Conservation (phyloP, 2,797 vertebrate species). For the Microctenopoma stevenorrisi region DNA sequence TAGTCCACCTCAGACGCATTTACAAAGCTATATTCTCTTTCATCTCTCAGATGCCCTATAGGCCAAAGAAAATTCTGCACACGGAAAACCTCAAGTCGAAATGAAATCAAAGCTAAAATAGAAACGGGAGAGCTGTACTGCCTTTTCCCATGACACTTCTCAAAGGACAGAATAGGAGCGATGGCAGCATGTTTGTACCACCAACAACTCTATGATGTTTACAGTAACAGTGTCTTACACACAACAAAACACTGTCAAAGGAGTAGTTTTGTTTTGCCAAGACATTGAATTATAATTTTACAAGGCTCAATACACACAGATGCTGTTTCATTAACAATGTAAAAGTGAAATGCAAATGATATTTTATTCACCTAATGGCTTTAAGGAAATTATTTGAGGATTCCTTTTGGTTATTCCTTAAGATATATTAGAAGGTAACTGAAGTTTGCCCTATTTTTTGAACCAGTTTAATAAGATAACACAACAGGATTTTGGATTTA, state of each 20-base stretch:
- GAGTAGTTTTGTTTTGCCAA: slow-evolving; percentile 2
- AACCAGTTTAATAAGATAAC: slow-evolving; percentile 9
- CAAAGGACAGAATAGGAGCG: slow-evolving; percentile 11
- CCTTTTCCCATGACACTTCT: slow-evolving; percentile 15
- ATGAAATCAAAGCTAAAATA: slow-evolving; percentile 39
- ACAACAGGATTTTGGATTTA: slow-evolving; percentile 10
- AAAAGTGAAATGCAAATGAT: slow-evolving; percentile 4
- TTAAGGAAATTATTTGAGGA: neutral
- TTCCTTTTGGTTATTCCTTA: neutral
- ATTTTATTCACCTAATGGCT: slow-evolving; percentile 9
- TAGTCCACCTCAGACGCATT: slow-evolving; percentile 60
- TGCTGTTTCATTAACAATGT: slow-evolving; percentile 21
- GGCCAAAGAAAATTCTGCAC: slow-evolving; percentile 35
- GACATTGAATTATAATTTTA: slow-evolving; percentile 25
- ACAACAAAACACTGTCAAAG: slow-evolving; percentile 13
- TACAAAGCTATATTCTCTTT: slow-evolving; percentile 56
- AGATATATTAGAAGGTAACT: slow-evolving; percentile 16
- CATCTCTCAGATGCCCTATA: slow-evolving; percentile 41
- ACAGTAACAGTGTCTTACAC: slow-evolving; percentile 18
- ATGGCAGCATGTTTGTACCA: slow-evolving; percentile 11
- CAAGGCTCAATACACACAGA: slow-evolving; percentile 34
- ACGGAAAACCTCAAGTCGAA: slow-evolving; percentile 20
- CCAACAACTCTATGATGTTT: slow-evolving; percentile 38
- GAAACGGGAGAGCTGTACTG: slow-evolving; percentile 23
- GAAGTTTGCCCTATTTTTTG: slow-evolving; percentile 1